Percentiles rank a stretch among this genome's conserved stretches.
phyloP scores from a whole-genome alignment of 2,797 vertebrate species.

The Amblyopsis hoosieri region DNA sequence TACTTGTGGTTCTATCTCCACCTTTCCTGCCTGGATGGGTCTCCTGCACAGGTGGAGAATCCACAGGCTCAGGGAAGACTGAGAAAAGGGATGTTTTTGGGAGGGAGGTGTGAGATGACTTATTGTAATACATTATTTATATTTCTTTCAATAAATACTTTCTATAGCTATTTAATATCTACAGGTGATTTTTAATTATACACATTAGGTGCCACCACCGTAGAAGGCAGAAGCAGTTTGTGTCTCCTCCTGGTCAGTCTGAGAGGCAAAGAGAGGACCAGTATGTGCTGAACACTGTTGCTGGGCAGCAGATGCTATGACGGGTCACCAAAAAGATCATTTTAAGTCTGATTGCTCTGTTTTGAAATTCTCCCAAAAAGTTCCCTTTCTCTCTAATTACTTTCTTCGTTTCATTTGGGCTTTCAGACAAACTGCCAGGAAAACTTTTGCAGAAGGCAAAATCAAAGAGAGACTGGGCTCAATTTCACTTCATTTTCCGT shows the following conservation, averaged over 20 bases:
- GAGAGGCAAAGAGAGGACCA: constrained; percentile 34
- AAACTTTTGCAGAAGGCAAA: constrained; percentile 63
- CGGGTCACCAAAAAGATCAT: constrained; percentile 63
- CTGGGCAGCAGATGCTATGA: constrained; percentile 65
- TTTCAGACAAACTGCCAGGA: constrained; percentile 74
- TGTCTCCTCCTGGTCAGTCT: constrained; percentile 23
- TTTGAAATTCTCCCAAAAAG: constrained; percentile 74
- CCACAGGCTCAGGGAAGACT: too few relatives aligned
- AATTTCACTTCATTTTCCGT: constrained; percentile 69
- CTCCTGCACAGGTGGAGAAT: too few relatives aligned
- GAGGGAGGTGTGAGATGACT: too few relatives aligned
- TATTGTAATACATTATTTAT: too few relatives aligned
- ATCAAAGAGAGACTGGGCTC: constrained; percentile 52
- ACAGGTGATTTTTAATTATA: too few relatives aligned
- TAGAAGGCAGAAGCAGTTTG: constrained; percentile 43
- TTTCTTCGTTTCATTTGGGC: constrained; percentile 73
- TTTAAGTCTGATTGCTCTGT: constrained; percentile 73
- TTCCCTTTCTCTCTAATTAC: constrained; percentile 76
- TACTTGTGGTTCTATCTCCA: constrained; percentile 51
- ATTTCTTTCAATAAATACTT: too few relatives aligned
- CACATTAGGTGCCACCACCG: constrained; percentile 44
- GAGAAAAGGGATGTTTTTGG: too few relatives aligned
- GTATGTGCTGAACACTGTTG: constrained; percentile 58
- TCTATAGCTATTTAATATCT: too few relatives aligned
- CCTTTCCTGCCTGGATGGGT: constrained; percentile 23